Evolutionary conservation across 2,113 vertebrate genomes (phyloP).

Genomic region (Pangasianodon hypophthalmus): DNA sequence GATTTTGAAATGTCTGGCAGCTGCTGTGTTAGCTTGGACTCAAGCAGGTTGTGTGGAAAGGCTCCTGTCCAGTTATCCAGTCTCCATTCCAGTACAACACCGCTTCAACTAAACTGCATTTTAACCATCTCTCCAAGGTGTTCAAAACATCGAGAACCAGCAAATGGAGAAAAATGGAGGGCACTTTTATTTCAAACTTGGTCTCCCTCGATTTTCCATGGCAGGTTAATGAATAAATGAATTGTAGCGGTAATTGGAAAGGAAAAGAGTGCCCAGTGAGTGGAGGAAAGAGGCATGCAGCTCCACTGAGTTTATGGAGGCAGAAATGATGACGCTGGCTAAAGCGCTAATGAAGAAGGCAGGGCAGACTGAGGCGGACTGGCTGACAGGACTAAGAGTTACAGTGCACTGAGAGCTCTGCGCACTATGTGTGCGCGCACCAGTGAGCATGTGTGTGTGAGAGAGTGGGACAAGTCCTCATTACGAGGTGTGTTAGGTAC

Average conservation of each 20-base stretch:
- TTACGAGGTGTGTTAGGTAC: slow-evolving; percentile 50
- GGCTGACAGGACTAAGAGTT: slow-evolving; percentile 38
- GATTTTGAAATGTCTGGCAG: slow-evolving; percentile 38
- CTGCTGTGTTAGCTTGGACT: slow-evolving; percentile 21
- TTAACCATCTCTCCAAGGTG: slow-evolving; percentile 46
- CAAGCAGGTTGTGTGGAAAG: slow-evolving; percentile 20
- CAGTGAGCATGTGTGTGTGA: not conserved
- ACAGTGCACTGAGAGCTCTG: slow-evolving; percentile 35
- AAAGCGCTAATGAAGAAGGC: slow-evolving; percentile 58
- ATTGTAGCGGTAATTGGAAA: slow-evolving; percentile 59
- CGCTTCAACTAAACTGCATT: slow-evolving; percentile 38
- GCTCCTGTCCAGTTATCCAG: slow-evolving; percentile 15
- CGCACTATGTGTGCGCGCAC: not conserved
- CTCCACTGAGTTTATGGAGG: slow-evolving; percentile 58
- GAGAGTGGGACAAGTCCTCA: slow-evolving; percentile 43
- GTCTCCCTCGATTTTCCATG: slow-evolving; percentile 47
- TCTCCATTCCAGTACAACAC: slow-evolving; percentile 13
- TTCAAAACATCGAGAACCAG: slow-evolving; percentile 45
- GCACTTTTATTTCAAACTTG: slow-evolving; percentile 51
- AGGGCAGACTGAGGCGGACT: slow-evolving; percentile 43
- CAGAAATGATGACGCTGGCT: slow-evolving; percentile 63
- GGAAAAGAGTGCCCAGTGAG: slow-evolving; percentile 52
- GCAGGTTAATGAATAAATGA: slow-evolving; percentile 60
- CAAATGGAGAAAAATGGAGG: slow-evolving; percentile 47
- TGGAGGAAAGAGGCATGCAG: slow-evolving; percentile 38